phyloP scores from a whole-genome alignment of 2,888 invertebrate genomes.

The Galeopsomyia nigrocyanea region DNA sequence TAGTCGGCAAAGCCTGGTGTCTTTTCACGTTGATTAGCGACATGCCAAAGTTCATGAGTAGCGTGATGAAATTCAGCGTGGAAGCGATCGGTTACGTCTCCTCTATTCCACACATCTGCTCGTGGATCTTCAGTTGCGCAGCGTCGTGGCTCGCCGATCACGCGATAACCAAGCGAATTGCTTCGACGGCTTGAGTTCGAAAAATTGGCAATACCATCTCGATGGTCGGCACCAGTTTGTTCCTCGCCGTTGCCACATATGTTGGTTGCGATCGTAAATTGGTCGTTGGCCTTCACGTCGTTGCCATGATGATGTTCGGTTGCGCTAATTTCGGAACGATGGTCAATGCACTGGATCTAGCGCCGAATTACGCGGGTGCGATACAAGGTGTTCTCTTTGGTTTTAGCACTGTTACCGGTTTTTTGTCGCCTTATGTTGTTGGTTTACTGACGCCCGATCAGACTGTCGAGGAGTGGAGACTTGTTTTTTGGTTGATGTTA shows the following conservation, averaged over 20 bases:
- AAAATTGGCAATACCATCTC: conserved; percentile 70
- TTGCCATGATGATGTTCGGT: conserved; percentile 70
- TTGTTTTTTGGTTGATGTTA: conserved; percentile 86
- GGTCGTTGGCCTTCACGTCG: conserved; percentile 68
- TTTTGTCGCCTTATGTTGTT: conserved; percentile 78
- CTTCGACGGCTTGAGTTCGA: conserved; percentile 67
- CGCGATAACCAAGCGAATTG: conserved; percentile 60
- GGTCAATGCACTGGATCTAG: conserved; percentile 43
- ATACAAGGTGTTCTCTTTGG: conserved; percentile 73
- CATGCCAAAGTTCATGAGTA: conserved; percentile 68
- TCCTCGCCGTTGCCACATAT: conserved; percentile 70
- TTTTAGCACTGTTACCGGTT: conserved; percentile 80
- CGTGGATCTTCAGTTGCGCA: conserved; percentile 67
- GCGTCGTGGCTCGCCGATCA: conserved; percentile 68
- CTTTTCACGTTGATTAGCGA: conserved; percentile 66
- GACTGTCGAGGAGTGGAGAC: conserved; percentile 76
- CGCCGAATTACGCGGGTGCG: conserved; percentile 39
- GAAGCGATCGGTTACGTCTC: conserved; percentile 68
- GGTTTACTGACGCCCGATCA: conserved; percentile 73
- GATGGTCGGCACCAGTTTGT: conserved; percentile 69
- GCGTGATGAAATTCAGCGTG: conserved; percentile 67
- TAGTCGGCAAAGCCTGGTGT: conserved; percentile 66
- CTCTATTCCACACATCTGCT: conserved; percentile 68
- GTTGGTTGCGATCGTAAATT: conserved; percentile 67
- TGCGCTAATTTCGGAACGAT: conserved; percentile 67